Evolutionary conservation across 2,797 vertebrate genomes (phyloP).

Genomic region (Gymnodraco acuticeps): DNA sequence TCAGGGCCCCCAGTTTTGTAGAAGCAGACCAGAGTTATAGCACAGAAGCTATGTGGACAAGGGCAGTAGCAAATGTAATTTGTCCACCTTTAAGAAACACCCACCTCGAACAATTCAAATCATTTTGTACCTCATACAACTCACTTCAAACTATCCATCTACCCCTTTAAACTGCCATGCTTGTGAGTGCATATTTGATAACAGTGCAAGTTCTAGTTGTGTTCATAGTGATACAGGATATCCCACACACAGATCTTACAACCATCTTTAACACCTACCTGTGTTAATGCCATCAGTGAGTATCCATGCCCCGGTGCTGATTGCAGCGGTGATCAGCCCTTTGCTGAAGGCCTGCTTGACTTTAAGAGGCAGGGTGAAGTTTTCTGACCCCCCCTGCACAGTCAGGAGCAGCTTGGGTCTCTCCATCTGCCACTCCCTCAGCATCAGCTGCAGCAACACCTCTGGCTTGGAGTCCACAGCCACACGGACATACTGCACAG

Average conservation of each 20-base stretch:
- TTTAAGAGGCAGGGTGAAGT: conserved; percentile 90
- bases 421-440: conserved; percentile 97
- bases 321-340: conserved; percentile 92
- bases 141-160: no score
- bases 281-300: conserved; percentile 95
- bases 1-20: no score
- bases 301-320: conserved; percentile 96
- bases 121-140: no score
- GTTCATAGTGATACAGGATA: background rate
- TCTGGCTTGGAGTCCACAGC: conserved; percentile 92
- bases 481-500: conserved; percentile 91
- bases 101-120: no score
- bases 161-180: background rate
- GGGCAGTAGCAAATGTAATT: no score
- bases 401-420: conserved; percentile 94
- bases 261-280: conserved; percentile 76
- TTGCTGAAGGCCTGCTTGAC: conserved; percentile 92
- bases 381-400: conserved; percentile 93
- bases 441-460: conserved; percentile 91
- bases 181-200: background rate
- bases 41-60: no score
- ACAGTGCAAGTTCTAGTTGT: background rate
- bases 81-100: no score
- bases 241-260: background rate
- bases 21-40: no score